Evolutionary conservation across 2,113 vertebrate species (phyloP), one percentile per base, ranked within the genome.

Genomic region (Chaetorhynchus papuensis): DNA sequence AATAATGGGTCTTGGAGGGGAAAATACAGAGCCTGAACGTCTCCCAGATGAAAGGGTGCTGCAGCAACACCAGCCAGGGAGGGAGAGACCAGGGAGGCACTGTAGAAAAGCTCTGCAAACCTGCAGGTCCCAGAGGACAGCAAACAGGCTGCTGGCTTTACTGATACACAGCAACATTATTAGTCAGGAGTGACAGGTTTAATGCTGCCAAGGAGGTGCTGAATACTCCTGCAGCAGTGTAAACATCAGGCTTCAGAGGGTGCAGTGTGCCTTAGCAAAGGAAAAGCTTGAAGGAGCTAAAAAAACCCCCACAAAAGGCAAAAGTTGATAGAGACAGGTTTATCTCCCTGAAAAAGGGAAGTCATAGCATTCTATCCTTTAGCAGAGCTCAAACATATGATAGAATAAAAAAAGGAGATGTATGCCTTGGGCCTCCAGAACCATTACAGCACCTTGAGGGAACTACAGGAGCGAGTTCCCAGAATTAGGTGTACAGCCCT

Each of bases 51-150:
- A 83, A 95, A 94, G 49, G 86, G 74, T 79, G 85, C 64, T 75
- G 81, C 69, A 94, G 54, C 19, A 88, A 24, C 15, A 35, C 37
- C 87, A 87, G 1, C 21, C 53, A 49, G 69, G 37, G 75, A 90
- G 35, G 37, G 28, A 74, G 47, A 90, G 84, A 61, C 31, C 0
- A 1, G 45, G 35, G 39, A 87, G 65, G 27, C 50, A 57, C 75
- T 53, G 52, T 0, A 78, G 42, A 83, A 94, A 85, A 20, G 33
- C 50, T 86, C 60, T 42, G 72, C 74, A 96, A 93, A 78, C 35
- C 49, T 72, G 75, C 82, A 74, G 74, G 50, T 91, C 96, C 94
- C 94, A 80, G 44, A 75, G 83, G 81, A 71, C 39, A 87, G 68
- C 63, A 66, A 63, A 39, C 35, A 94, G 90, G 45, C 90, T 85